These are phyloP conservation scores for Nautilus pompilius DNA, from an alignment of 1,140 invertebrate species.

Conservation along the genomic window DNA sequence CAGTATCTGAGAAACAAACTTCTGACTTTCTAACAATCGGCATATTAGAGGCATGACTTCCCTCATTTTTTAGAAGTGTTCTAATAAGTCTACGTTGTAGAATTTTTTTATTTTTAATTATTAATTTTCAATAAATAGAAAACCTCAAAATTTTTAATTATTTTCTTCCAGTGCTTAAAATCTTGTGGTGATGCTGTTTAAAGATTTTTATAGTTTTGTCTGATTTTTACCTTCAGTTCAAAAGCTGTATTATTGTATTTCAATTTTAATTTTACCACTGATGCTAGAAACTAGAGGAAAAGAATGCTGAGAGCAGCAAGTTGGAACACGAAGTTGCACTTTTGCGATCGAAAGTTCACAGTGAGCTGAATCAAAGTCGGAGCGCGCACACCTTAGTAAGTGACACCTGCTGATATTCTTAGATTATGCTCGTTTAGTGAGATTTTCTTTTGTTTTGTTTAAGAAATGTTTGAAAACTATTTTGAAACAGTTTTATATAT, in stretches of 20 bases:
- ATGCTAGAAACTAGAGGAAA: conserved; percentile 81
- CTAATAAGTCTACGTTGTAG: no score
- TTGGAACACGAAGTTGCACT: conserved; percentile 83
- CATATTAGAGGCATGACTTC: no score
- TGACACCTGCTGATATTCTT: no score
- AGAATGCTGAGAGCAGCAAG: conserved; percentile 81
- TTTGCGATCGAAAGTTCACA: conserved; percentile 78
- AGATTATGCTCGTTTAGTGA: no score
- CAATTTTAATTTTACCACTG: no score
- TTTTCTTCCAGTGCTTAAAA: neutral
- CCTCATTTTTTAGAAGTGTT: no score
- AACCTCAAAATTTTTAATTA: neutral
- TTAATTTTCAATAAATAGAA: conserved; percentile 14
- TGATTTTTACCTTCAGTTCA: conserved; percentile 1
- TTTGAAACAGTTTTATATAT: no score
- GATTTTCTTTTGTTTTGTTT: no score
- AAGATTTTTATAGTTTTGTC: conserved; percentile 6
- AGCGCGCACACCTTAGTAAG: conserved; percentile 48
- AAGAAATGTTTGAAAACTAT: no score
- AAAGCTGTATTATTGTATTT: neutral
- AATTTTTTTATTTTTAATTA: neutral
- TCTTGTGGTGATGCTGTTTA: neutral
- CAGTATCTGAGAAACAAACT: no score
- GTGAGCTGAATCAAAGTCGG: conserved; percentile 57
- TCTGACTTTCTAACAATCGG: no score